Conservation (phyloP, 2,113 vertebrate genomes). For the Garra rufa region DNA sequence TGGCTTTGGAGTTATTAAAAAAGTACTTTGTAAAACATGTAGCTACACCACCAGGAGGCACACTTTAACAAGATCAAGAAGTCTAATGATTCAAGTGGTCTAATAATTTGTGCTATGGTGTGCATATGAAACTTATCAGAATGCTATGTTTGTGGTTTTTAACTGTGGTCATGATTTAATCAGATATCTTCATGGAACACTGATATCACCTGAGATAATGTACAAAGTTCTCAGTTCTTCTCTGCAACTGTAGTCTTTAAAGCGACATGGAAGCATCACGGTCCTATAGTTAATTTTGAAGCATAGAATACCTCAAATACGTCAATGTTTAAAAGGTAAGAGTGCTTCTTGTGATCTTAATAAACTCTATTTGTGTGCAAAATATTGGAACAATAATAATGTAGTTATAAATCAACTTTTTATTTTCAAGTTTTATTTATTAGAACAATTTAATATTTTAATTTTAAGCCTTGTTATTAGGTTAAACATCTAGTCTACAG, state of each 20-base stretch:
- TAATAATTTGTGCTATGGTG: neutral
- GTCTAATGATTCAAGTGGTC: too few relatives aligned
- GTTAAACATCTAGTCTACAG: too few relatives aligned
- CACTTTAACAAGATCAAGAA: neutral
- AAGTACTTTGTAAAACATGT: neutral
- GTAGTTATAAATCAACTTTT: neutral
- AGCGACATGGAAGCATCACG: neutral
- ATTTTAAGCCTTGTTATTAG: neutral
- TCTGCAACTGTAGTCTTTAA: neutral
- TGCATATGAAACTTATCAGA: neutral
- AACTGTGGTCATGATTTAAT: neutral
- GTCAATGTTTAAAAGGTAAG: neutral
- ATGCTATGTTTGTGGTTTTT: conserved; percentile 1
- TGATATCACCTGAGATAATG: neutral
- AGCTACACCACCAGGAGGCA: conserved; percentile 38
- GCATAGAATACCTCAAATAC: neutral
- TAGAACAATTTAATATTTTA: too few relatives aligned
- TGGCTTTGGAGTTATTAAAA: neutral
- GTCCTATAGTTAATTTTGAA: neutral
- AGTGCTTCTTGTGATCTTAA: neutral
- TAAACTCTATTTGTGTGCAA: neutral
- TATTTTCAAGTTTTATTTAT: too few relatives aligned
- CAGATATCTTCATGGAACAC: neutral
- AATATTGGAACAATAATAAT: neutral
- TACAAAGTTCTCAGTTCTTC: neutral